These are phyloP conservation scores for Enteromius radiatus DNA, from an alignment of 2,797 vertebrate species.

Conservation along the genomic window DNA sequence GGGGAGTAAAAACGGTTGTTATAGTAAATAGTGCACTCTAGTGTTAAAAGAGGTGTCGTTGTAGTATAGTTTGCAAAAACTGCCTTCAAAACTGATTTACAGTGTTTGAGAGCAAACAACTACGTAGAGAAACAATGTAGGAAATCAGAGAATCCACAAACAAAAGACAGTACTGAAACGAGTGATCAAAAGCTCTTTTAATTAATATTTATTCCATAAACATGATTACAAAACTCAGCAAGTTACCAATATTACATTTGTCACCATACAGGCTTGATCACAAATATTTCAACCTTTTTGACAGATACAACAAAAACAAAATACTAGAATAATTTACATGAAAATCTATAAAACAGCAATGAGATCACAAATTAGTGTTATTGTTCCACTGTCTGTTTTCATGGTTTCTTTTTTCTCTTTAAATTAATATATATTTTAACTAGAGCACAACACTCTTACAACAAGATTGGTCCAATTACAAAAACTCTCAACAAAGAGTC, in stretches of 20 bases:
- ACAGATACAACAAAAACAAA: slow-evolving; percentile 99
- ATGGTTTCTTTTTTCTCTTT: slow-evolving; percentile 86
- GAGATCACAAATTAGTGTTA: slow-evolving; percentile 95
- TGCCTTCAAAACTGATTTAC: slow-evolving; percentile 3
- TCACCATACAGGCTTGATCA: slow-evolving; percentile 99
- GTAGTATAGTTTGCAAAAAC: background rate
- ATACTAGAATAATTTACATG: slow-evolving; percentile 99
- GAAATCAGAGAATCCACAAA: background rate
- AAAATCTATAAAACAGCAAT: slow-evolving; percentile 99
- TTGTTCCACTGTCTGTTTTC: slow-evolving; percentile 88
- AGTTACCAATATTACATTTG: slow-evolving; percentile 99
- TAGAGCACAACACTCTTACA: slow-evolving; percentile 99
- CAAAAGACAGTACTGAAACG: slow-evolving; percentile 19
- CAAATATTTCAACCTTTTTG: slow-evolving; percentile 99
- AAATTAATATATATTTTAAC: slow-evolving; percentile 66
- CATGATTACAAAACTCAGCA: slow-evolving; percentile 99
- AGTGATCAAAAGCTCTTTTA: slow-evolving; percentile 90
- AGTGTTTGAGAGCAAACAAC: background rate
- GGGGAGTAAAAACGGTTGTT: background rate
- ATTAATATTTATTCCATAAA: slow-evolving; percentile 99
- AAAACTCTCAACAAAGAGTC: slow-evolving; percentile 95
- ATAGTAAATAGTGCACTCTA: background rate
- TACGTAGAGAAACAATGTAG: background rate
- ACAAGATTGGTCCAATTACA: slow-evolving; percentile 99
- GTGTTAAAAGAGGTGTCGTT: background rate